phyloP scores from a whole-genome alignment of 2,113 vertebrate genomes.

The Parotia lawesii region DNA sequence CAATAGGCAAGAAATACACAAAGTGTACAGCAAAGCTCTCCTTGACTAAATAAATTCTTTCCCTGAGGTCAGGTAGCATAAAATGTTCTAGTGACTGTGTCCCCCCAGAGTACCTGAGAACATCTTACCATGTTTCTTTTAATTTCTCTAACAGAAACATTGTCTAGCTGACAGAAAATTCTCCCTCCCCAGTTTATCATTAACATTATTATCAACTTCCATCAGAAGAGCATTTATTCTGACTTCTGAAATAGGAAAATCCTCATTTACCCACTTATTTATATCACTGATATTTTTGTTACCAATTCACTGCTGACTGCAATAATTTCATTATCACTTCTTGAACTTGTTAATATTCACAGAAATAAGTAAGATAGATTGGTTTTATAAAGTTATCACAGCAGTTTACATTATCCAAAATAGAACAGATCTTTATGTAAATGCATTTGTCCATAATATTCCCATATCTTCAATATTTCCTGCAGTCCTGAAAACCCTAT shows the following conservation, averaged over 20 bases:
- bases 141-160: not conserved
- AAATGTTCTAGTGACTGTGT: not conserved
- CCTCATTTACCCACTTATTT: not conserved
- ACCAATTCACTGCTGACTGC: not conserved
- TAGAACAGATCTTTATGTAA: not conserved
- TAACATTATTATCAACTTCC: not conserved
- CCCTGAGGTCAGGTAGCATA: not conserved
- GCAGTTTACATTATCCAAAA: not conserved
- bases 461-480: not conserved
- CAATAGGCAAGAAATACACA: not conserved
- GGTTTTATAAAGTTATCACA: not conserved
- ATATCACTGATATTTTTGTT: conserved; percentile 18
- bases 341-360: not conserved
- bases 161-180: not conserved
- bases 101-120: not conserved
- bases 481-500: not conserved
- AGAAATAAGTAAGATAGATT: not conserved
- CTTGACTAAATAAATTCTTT: not conserved
- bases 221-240: not conserved
- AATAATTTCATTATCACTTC: conserved; percentile 19
- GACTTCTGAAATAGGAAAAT: conserved; percentile 7
- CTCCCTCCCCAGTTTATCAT: not conserved
- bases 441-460: not conserved
- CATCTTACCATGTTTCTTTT: not conserved
- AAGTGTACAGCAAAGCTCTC: not conserved